Evolutionary conservation across 2,113 vertebrate species (phyloP).

Genomic region (Ariopsis seemanni): DNA sequence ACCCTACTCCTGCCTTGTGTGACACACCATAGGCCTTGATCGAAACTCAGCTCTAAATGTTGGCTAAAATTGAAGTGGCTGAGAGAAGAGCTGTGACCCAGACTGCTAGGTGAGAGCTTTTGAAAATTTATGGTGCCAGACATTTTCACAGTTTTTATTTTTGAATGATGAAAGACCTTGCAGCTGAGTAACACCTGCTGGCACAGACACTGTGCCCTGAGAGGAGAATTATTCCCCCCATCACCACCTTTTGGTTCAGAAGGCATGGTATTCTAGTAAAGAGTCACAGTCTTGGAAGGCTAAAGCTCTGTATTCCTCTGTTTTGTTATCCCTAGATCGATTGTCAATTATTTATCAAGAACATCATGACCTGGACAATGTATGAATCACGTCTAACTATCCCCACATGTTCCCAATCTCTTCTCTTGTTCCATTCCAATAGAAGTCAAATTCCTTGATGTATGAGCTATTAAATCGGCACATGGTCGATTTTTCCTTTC

Average conservation of each 20-base stretch:
- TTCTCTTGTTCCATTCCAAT: background rate
- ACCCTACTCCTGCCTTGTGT: background rate
- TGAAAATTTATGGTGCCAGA: conserved; percentile 45
- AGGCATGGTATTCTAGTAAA: background rate
- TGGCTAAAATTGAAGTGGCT: background rate
- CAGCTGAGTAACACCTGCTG: conserved; percentile 48
- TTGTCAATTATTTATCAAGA: background rate
- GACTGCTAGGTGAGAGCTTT: conserved; percentile 49
- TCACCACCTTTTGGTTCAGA: background rate
- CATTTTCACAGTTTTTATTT: conserved; percentile 47
- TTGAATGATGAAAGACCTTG: conserved; percentile 42
- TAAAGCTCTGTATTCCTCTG: background rate
- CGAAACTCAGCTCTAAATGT: background rate
- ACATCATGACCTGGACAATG: background rate
- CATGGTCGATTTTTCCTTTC: conserved; percentile 24
- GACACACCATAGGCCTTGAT: conserved; percentile 18
- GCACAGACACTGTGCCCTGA: conserved; percentile 3
- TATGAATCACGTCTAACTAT: conserved; percentile 4
- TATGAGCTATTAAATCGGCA: conserved; percentile 30
- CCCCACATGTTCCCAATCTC: background rate
- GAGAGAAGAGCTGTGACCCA: conserved; percentile 4
- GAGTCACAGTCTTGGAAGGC: background rate
- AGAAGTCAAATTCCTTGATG: conserved; percentile 10
- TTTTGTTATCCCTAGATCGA: background rate
- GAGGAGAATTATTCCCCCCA: background rate